Evolutionary conservation across 2,113 vertebrate genomes (phyloP).

Genomic region (Camelus bactrianus): DNA sequence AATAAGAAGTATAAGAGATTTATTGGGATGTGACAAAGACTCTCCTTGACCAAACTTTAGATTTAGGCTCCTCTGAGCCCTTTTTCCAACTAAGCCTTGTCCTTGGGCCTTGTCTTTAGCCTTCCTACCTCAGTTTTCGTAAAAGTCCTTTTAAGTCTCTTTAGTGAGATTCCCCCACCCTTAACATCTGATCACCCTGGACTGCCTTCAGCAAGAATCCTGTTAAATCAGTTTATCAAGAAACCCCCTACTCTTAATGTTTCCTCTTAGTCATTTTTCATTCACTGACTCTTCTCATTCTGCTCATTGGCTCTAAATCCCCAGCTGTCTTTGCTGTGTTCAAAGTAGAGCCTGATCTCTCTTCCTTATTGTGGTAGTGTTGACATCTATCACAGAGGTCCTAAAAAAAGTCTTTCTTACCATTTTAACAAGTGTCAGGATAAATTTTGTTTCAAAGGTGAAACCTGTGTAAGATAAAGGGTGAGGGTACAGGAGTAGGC

Average conservation of each 20-base stretch:
- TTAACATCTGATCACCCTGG: background rate
- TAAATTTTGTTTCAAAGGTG: background rate
- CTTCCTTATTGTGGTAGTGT: background rate
- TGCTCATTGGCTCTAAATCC: background rate
- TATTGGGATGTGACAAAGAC: background rate
- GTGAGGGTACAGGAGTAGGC: background rate
- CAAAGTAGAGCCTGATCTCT: background rate
- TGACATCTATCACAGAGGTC: background rate
- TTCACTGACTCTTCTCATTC: background rate
- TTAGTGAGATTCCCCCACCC: background rate
- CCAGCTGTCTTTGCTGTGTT: background rate
- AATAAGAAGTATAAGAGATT: slow-evolving; percentile 32
- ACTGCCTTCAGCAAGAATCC: background rate
- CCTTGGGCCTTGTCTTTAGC: background rate
- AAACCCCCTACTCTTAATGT: background rate
- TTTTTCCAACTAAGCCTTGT: background rate
- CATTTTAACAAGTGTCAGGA: slow-evolving; percentile 3
- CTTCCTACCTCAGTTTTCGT: background rate
- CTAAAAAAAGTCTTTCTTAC: slow-evolving; percentile 13
- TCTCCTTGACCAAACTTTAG: slow-evolving; percentile 28
- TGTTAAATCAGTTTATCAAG: background rate
- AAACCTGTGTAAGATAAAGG: background rate
- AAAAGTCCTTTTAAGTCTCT: background rate
- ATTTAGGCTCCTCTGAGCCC: background rate
- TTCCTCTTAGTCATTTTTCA: background rate